phyloP scores from a whole-genome alignment of 2,797 vertebrate genomes.

The Halcyon badia region DNA sequence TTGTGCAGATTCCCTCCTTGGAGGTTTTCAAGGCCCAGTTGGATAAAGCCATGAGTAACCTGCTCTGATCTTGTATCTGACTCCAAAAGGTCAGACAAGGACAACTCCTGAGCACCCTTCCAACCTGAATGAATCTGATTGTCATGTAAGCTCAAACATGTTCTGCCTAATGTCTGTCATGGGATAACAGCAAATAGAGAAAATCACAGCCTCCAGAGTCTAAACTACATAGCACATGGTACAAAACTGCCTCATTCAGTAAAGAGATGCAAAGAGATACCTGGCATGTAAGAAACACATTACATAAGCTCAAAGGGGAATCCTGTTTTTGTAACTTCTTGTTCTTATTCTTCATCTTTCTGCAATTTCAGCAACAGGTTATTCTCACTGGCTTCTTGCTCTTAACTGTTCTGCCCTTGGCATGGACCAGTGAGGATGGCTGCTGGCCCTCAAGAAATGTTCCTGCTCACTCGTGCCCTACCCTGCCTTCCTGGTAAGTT shows the following conservation, averaged over 20 bases:
- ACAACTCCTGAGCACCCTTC: background rate
- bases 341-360: background rate
- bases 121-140: background rate
- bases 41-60: background rate
- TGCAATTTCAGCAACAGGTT: background rate
- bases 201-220: background rate
- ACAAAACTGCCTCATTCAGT: background rate
- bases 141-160: background rate
- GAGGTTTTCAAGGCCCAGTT: background rate
- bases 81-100: background rate
- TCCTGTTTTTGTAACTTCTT: conserved; percentile 10
- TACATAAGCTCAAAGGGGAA: background rate
- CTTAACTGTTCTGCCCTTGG: background rate
- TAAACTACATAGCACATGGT: background rate
- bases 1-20: background rate
- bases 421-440: fast-evolving
- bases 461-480: background rate
- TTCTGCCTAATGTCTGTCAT: background rate
- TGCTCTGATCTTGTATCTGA: background rate
- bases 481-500: background rate
- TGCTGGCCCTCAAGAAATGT: background rate
- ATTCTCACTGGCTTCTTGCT: background rate
- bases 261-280: background rate
- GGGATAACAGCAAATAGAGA: background rate
- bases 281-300: background rate